A percentile compares a stretch with the other conserved stretches of the same genome.
These are phyloP conservation scores for Ganaspis sp. DNA, from an alignment of 1,140 invertebrate species.

Conservation along the genomic window DNA sequence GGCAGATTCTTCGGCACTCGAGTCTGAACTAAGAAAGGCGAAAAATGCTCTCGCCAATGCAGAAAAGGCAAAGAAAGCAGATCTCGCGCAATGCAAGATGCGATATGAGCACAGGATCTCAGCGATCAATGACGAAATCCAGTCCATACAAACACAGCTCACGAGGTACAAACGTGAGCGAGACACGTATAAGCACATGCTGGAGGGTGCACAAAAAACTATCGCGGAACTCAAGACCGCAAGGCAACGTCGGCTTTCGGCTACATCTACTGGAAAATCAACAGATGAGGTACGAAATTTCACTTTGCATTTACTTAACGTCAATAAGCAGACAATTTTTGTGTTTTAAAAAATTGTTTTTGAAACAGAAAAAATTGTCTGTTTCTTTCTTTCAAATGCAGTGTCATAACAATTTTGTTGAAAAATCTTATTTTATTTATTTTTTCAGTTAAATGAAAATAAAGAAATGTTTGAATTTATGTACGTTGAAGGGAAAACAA, in stretches of 20 bases:
- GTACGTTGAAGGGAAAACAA: too few relatives aligned
- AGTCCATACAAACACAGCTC: conserved; percentile 87
- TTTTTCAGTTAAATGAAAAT: too few relatives aligned
- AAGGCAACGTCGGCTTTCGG: conserved; percentile 66
- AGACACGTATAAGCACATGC: conserved; percentile 93
- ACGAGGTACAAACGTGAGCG: conserved; percentile 90
- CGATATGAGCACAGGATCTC: conserved; percentile 92
- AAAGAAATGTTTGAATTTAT: too few relatives aligned
- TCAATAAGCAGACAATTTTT: conserved; percentile 10
- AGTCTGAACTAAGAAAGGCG: conserved; percentile 85
- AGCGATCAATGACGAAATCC: conserved; percentile 90
- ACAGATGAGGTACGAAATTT: conserved; percentile 77
- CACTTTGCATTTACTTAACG: conserved; percentile 31
- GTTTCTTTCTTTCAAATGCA: too few relatives aligned
- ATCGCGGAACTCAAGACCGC: conserved; percentile 84
- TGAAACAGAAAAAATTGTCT: too few relatives aligned
- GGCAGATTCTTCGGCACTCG: conserved; percentile 83
- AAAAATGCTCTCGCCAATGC: conserved; percentile 84
- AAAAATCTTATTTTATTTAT: too few relatives aligned
- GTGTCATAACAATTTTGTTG: too few relatives aligned
- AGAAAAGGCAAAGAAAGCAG: conserved; percentile 89
- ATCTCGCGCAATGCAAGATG: conserved; percentile 89
- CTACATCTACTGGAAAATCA: conserved; percentile 75
- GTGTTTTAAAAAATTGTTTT: too few relatives aligned
- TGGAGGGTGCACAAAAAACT: conserved; percentile 89